Evolutionary conservation across 2,888 invertebrate species (phyloP), one percentile per base, ranked within the genome.

Genomic region (Lampropteryx suffumata): DNA sequence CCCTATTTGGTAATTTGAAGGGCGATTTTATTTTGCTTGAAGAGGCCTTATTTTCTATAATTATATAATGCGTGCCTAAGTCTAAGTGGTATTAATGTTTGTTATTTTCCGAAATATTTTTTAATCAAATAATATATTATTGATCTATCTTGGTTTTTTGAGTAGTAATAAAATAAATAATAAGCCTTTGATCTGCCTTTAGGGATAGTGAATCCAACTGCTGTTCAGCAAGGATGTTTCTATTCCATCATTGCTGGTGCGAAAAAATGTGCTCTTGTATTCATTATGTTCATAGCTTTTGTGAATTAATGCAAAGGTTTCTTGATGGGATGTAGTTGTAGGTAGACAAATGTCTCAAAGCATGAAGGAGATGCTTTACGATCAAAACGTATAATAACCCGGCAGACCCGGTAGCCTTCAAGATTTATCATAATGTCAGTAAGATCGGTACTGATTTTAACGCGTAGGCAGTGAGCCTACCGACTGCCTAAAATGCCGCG

Each of bases 1-100:
- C 67, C 64, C 17, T 3, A 17, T 3, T 17, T 17, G 71, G 48
- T 64, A 17, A 33, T 40, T 6, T 27, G 62, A 59, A 61, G 58
- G 58, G 47, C 47, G 34, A 54, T 59, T 48, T 58, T 58, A 56
- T 65, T 56, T 68, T 73, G 72, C 73, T 73, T 58, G 58, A 63
- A 61, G 61, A 68, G 67, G 73, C 69, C 60, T 63, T 59, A 55
- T 64, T 55, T 59, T 54, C 44, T 14, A 41, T 45, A 35, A 42
- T 37, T 29, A 40, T 46, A 47, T 48, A 45, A 55, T 57, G 53
- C 30, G 49, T 63, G 56, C 42, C 50, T 59, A 54, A 41, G 41
- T 51, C 24, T 46, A 51, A 50, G 36, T 48, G 50, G 37, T 53
- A 39, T 47, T 40, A 45, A 50, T 42, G 41, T 55, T 50, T 41